Base-by-base conservation (phyloP, 1,140 invertebrate species). In the Diabrotica undecimpunctata region DNA sequence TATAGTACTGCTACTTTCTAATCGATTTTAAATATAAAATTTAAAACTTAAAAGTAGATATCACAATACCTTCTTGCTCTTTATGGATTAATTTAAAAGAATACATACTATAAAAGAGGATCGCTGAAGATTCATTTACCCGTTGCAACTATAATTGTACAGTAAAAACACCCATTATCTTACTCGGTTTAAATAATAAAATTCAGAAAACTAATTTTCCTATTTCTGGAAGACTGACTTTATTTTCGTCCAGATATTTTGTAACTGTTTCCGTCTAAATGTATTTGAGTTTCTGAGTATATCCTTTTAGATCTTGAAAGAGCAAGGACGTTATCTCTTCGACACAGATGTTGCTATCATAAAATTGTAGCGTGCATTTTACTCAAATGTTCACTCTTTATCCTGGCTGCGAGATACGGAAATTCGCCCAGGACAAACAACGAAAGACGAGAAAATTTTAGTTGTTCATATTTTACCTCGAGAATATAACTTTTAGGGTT, bases 371-470 rank as follows among this genome's bases (percentile, higher is more conserved):
- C 36, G n/a, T 60, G 58, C 58, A 51, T 60, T 60, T 51, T 60
- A 12, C 58, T 14, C 39, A 38, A 60, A 60, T 60, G 58, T 60
- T 60, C 58, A 60, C 36, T 60, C 58, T 60, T 60, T 60, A 60
- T 60, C 58, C 58, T 46, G 41, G 41, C n/a, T 46, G 8, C n/a
- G 41, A 10, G 41, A 46, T 46, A 46, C 41, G 41, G 5, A n/a
- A 46, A 46, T 46, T 46, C 41, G 41, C 41, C n/a, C 8, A 46
- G 41, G 41, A 46, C 41, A 46, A 46, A 46, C 41, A 46, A n/a
- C 41, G 41, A 46, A 46, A 46, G 41, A 46, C 41, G 41, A 46
- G 41, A 46, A 46, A 10, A 46, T 46, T 46, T n/a, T 46, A 46
- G 41, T 46, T 46, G 41, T 46, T 46, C 41, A 10, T n/a, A 25